Conservation (phyloP, 1,140 invertebrate genomes). For the Papilio machaon region DNA sequence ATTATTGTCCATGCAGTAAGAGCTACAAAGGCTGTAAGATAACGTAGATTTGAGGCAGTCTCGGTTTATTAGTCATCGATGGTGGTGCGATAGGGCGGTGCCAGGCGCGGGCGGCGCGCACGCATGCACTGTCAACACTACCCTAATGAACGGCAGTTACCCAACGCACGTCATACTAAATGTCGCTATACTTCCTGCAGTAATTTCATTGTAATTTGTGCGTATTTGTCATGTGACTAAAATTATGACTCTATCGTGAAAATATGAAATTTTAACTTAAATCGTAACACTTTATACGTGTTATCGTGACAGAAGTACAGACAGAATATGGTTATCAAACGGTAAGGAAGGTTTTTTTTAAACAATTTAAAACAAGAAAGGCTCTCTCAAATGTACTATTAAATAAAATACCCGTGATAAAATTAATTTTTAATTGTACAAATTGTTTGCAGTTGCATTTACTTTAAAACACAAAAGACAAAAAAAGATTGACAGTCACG, state of each 20-base stretch:
- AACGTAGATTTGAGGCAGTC: constrained; percentile 48
- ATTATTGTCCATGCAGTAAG: constrained; percentile 45
- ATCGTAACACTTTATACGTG: background rate
- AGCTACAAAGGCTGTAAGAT: constrained; percentile 40
- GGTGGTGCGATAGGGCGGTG: constrained; percentile 77
- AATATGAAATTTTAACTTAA: constrained; percentile 28
- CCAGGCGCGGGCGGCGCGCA: constrained; percentile 78
- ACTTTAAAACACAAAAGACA: background rate
- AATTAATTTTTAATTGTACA: background rate
- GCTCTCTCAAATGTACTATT: background rate
- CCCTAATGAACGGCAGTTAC: constrained; percentile 78
- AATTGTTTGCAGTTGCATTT: constrained; percentile 21
- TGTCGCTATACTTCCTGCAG: constrained; percentile 71
- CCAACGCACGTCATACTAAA: constrained; percentile 77
- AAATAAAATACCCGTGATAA: background rate
- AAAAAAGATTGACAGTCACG: constrained; percentile 33
- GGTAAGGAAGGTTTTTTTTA: no score
- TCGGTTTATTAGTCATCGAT: constrained; percentile 80
- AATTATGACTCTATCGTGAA: constrained; percentile 63
- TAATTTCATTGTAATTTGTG: constrained; percentile 80
- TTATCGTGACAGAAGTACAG: background rate
- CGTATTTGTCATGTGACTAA: constrained; percentile 77
- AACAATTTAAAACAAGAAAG: no score
- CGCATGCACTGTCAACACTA: constrained; percentile 77
- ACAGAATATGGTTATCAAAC: no score